Percentiles rank a stretch among this genome's conserved stretches.
These are phyloP conservation scores for Noctua fimbriata DNA, from an alignment of 2,888 invertebrate species.

Conservation along the genomic window DNA sequence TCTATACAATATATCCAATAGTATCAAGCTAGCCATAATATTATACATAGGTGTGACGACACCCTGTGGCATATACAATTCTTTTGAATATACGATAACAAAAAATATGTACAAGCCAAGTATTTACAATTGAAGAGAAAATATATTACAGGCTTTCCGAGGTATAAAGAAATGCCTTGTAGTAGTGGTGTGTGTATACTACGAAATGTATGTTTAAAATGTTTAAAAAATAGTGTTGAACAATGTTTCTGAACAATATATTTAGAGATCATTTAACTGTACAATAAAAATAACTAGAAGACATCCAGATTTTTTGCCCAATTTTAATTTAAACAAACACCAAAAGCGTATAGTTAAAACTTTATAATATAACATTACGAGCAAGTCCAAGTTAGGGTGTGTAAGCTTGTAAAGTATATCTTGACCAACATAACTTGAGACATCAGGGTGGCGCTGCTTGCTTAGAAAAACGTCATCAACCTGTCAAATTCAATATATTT, in stretches of 20 bases:
- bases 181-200: background rate
- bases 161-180: background rate
- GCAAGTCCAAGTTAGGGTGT: background rate
- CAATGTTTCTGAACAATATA: background rate
- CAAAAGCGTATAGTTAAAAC: constrained; percentile 30
- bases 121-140: constrained; percentile 31
- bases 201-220: background rate
- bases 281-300: background rate
- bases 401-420: background rate
- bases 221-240: background rate
- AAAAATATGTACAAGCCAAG: constrained; percentile 44
- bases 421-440: background rate
- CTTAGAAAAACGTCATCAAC: background rate
- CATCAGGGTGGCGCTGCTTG: background rate
- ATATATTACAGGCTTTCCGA: background rate
- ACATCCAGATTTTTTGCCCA: background rate
- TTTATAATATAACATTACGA: constrained; percentile 23
- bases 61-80: constrained; percentile 57
- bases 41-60: constrained; percentile 54
- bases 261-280: background rate
- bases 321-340: constrained; percentile 22
- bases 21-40: constrained; percentile 64
- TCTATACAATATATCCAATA: constrained; percentile 49
- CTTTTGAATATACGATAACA: constrained; percentile 44
- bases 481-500: background rate